Conservation (phyloP, 2,113 vertebrate genomes). For the Siphamia tubifer region DNA sequence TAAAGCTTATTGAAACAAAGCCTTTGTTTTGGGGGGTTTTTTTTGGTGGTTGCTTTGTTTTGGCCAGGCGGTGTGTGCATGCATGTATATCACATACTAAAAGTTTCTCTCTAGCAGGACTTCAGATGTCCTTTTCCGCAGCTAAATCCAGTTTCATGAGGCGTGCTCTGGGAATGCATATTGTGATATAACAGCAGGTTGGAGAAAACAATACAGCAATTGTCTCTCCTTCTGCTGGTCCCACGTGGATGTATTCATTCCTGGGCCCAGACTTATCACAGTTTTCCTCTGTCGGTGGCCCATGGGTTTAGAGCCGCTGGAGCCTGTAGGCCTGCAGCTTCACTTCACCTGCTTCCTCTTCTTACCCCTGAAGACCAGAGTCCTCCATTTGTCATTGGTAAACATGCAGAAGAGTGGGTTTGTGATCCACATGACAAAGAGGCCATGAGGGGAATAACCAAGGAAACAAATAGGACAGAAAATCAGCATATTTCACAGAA, state of each 20-base stretch:
- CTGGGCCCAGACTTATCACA: slow-evolving; percentile 59
- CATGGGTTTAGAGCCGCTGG: slow-evolving; percentile 65
- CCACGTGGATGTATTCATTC: slow-evolving; percentile 65
- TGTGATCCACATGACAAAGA: slow-evolving; percentile 54
- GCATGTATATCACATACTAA: neutral
- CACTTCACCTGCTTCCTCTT: slow-evolving; percentile 70
- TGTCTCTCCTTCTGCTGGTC: slow-evolving; percentile 47
- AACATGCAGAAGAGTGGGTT: slow-evolving; percentile 62
- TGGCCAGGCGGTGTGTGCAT: too few relatives aligned
- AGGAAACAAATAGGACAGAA: slow-evolving; percentile 62
- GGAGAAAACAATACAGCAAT: slow-evolving; percentile 64
- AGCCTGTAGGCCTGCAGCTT: slow-evolving; percentile 55
- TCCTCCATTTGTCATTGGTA: slow-evolving; percentile 80
- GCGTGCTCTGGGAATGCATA: slow-evolving; percentile 53
- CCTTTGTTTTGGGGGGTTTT: too few relatives aligned
- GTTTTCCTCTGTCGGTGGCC: slow-evolving; percentile 60
- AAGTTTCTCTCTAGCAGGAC: slow-evolving; percentile 28
- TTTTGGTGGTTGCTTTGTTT: too few relatives aligned
- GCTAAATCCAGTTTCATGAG: slow-evolving; percentile 62
- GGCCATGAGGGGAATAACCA: neutral
- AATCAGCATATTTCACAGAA: slow-evolving; percentile 63
- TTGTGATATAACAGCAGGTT: slow-evolving; percentile 66
- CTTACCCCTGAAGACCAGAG: slow-evolving; percentile 67
- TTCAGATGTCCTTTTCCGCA: slow-evolving; percentile 31
- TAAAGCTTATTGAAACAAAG: too few relatives aligned